Conservation (phyloP, 2,888 invertebrate species). For the Molanna angustata region DNA sequence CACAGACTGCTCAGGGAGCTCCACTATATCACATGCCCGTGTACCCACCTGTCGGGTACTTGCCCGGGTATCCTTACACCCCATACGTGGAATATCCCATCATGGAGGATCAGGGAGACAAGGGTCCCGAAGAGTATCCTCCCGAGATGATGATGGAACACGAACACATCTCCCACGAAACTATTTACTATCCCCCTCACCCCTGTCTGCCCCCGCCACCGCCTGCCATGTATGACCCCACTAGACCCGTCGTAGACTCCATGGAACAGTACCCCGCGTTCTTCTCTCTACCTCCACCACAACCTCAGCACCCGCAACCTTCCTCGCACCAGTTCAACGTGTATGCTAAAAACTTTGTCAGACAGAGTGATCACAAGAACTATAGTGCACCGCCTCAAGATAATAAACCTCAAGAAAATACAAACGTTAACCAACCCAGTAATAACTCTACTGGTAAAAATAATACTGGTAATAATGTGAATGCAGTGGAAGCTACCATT, state of each 20-base stretch:
- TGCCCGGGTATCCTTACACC: constrained; percentile 50
- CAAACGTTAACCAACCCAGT: background rate
- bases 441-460: background rate
- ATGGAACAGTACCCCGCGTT: constrained; percentile 37
- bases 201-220: constrained; percentile 48
- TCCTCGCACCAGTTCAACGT: constrained; percentile 52
- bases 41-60: constrained; percentile 50
- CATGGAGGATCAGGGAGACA: constrained; percentile 48
- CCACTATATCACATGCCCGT: constrained; percentile 54
- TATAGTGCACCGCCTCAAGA: constrained; percentile 8
- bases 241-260: constrained; percentile 15
- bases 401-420: background rate
- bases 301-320: constrained; percentile 42
- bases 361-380: constrained; percentile 41
- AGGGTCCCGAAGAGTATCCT: constrained; percentile 47
- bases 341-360: constrained; percentile 51
- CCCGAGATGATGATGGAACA: constrained; percentile 52
- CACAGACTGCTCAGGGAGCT: constrained; percentile 55
- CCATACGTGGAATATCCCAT: constrained; percentile 51
- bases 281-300: constrained; percentile 44
- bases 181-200: constrained; percentile 48
- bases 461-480: background rate
- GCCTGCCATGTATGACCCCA: constrained; percentile 37
- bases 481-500: constrained; percentile 42
- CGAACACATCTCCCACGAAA: constrained; percentile 43